Evolutionary conservation across 1,140 invertebrate species (phyloP), one percentile per base, ranked within the genome.

Genomic region (Aplysia californica): DNA sequence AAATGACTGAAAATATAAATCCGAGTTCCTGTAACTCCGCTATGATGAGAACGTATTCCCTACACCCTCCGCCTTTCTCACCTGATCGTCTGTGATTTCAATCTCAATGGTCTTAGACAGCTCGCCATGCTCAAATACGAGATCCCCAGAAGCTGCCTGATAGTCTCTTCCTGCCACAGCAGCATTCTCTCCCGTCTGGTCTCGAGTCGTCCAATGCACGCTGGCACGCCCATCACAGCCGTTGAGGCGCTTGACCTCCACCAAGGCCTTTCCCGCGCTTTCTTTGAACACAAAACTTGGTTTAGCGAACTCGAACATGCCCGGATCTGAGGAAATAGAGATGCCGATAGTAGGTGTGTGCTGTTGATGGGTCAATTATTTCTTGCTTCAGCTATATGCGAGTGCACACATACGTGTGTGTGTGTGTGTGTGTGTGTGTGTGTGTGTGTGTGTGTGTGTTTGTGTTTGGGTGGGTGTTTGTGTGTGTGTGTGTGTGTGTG

Each of bases 261-360:
- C 85, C n/a, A 84, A 77, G 1, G 92, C 92, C 18, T 85, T 86
- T 0, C 92, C 92, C 64, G 90, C 89, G 78, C 92, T 93, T 83
- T 94, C 93, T 83, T 93, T 93, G 66, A 93, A 92, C 23, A 93
- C 78, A 33, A 92, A 84, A 79, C 92, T 92, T 67, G 93, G 89
- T 80, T 93, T 92, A 35, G 90, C 87, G 85, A 94, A 93, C 68
- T 91, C 88, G 39, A 93, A 83, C 4, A 90, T 88, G 31, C 93
- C 93, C 77, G 93, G 93, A 80, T 93, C 93, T 93, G 69, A 15
- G 10, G 29, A 61, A 29, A 26, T 18, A 21, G n/a, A 50, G 15
- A 50, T n/a, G n/a, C n/a, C n/a, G n/a, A n/a, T n/a, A n/a, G n/a
- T n/a, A n/a, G n/a, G n/a, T n/a, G n/a, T n/a, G n/a, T n/a, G n/a